Base-by-base conservation (phyloP, 2,888 invertebrate species). In the Muscina levida region DNA sequence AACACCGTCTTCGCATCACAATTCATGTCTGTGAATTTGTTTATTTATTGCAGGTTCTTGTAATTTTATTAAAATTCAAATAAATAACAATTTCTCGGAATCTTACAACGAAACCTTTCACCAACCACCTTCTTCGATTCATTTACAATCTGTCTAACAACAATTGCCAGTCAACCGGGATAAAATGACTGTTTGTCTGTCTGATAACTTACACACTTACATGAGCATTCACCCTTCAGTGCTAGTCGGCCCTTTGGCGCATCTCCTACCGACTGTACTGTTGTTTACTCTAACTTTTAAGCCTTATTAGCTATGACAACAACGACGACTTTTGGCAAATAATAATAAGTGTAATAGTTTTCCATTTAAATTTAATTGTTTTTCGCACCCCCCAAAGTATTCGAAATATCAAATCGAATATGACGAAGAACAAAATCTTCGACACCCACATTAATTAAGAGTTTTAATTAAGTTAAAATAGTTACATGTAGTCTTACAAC, bases 401-500 rank as follows among this genome's bases (percentile, higher is more conserved):
- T 13, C 22, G 13, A 37, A 17, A 48, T 48, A n/a, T n/a, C n/a
- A n/a, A 48, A 48, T 1, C 48, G 4, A 48, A 17, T n/a, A n/a
- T n/a, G 22, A 48, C 17, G 26, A 26, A 48, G 13, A 10, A 13
- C 10, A 31, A 39, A n/a, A n/a, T n/a, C n/a, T n/a, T 17, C 8
- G 15, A 44, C 71, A 72, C 24, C 22, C 15, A 10, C 13, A 24
- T n/a, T 17, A 67, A 37, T 19, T 44, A 77, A 53, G 62, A 17
- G 37, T 62, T 59, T 53, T 77, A 72, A 68, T 73, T 74, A 72
- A 62, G 22, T 73, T 76, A 37, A 65, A 56, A 71, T 71, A 65
- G 37, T 17, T 37, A 59, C 17, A 37, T 37, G 59, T 11, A 17
- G 5, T 48, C n/a, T n/a, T n/a, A n/a, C n/a, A n/a, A n/a, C n/a